Evolutionary conservation across 2,888 invertebrate species (phyloP).

Genomic region (Drosophila buzzatii): DNA sequence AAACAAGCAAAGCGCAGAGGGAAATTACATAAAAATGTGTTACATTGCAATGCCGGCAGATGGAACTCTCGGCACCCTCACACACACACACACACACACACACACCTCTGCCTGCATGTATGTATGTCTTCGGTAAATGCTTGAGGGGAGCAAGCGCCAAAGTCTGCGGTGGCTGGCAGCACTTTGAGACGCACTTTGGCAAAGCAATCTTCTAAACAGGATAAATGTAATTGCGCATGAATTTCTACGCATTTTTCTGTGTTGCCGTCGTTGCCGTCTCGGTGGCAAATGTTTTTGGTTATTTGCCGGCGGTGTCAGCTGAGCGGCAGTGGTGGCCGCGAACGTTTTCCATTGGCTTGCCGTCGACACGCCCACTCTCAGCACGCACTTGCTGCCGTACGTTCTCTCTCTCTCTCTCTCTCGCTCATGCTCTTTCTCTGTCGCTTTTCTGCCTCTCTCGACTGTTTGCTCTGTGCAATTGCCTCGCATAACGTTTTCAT

Average conservation of each 20-base stretch:
- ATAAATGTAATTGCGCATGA: slow-evolving; percentile 86
- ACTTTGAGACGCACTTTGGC: slow-evolving; percentile 81
- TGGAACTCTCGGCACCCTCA: slow-evolving; percentile 35
- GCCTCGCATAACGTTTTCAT: slow-evolving; percentile 62
- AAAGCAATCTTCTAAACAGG: slow-evolving; percentile 85
- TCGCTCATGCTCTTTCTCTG: slow-evolving; percentile 5
- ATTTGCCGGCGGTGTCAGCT: slow-evolving; percentile 66
- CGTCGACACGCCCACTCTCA: slow-evolving; percentile 64
- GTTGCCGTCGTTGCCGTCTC: slow-evolving; percentile 39
- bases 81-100: slow-evolving; percentile 9
- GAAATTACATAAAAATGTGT: slow-evolving; percentile 76
- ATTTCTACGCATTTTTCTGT: slow-evolving; percentile 84
- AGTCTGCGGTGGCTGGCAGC: slow-evolving; percentile 62
- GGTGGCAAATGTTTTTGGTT: slow-evolving; percentile 58
- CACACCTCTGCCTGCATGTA: slow-evolving; percentile 2
- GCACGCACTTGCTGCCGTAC: slow-evolving; percentile 10
- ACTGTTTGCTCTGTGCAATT: slow-evolving; percentile 59
- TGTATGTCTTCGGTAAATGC: not conserved
- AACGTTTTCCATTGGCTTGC: slow-evolving; percentile 55
- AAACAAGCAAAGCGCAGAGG: slow-evolving; percentile 75
- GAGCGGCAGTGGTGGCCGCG: slow-evolving; percentile 41
- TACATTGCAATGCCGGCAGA: slow-evolving; percentile 55
- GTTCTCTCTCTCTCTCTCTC: slow-evolving; percentile 1
- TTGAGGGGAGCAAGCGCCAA: slow-evolving; percentile 15
- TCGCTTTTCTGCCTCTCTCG: slow-evolving; percentile 20